phyloP scores from a whole-genome alignment of 53 echinoderm and acorn worm genomes.

The Temnopleurus reevesii region DNA sequence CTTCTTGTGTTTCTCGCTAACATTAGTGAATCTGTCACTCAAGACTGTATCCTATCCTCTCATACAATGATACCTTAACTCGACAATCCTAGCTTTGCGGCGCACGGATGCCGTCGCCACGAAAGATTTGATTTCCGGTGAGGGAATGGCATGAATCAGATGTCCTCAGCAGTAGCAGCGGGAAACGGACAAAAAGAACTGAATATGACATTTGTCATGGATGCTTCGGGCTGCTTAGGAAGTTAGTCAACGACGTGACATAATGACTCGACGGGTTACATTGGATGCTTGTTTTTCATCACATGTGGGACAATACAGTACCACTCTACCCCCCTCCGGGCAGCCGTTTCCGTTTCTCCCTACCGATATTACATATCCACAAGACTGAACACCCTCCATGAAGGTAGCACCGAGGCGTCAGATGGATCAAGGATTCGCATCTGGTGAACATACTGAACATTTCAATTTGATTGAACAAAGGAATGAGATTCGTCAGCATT shows the following conservation, averaged over 20 bases:
- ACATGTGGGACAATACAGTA: background rate
- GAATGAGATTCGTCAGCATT: background rate
- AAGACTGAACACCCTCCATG: background rate
- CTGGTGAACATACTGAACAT: background rate
- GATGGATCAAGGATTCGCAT: background rate
- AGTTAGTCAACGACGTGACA: slow-evolving; percentile 41
- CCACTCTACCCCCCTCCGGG: slow-evolving; percentile 19
- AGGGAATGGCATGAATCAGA: slow-evolving; percentile 33
- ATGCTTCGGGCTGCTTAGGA: slow-evolving; percentile 29
- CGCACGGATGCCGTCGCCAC: background rate
- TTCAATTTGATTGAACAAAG: background rate
- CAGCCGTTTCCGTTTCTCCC: background rate
- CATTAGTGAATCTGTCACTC: background rate
- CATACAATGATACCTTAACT: background rate
- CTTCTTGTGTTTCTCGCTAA: background rate
- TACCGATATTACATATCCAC: background rate
- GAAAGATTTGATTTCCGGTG: slow-evolving; percentile 47
- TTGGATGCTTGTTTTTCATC: slow-evolving; percentile 14
- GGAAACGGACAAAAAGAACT: slow-evolving; percentile 4
- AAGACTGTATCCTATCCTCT: background rate
- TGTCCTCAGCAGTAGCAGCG: background rate
- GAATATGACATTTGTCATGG: slow-evolving; percentile 40
- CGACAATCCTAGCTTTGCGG: background rate
- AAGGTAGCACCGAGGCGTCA: background rate
- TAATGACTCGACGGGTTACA: slow-evolving; percentile 7